Evolutionary conservation across 2,113 vertebrate genomes (phyloP).

Genomic region (Albula goreensis): DNA sequence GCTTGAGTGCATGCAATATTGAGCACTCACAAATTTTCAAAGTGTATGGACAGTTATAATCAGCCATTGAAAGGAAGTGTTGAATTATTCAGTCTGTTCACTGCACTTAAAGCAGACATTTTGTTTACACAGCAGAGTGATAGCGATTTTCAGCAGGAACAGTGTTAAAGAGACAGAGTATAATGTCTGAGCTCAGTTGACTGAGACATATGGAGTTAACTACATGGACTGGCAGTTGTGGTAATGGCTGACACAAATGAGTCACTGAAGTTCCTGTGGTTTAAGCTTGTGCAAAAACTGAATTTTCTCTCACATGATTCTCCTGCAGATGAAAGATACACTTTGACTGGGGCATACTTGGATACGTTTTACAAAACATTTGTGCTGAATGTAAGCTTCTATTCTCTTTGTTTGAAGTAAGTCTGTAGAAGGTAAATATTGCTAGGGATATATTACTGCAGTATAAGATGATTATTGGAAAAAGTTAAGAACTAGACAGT

Average conservation of each 20-base stretch:
- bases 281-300: neutral
- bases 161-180: neutral
- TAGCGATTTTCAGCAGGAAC: neutral
- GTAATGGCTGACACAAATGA: slow-evolving; percentile 10
- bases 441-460: too few species aligned
- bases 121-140: neutral
- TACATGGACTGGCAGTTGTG: neutral
- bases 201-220: neutral
- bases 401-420: neutral
- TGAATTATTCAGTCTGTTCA: neutral
- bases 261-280: slow-evolving; percentile 30
- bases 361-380: neutral
- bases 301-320: neutral
- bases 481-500: too few species aligned
- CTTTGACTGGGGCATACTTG: neutral
- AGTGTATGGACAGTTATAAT: neutral
- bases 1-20: neutral
- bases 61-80: neutral
- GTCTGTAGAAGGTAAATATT: too few species aligned
- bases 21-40: neutral
- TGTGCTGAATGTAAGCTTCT: neutral
- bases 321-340: neutral
- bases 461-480: too few species aligned
- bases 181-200: neutral
- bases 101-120: neutral